phyloP scores from a whole-genome alignment of 2,888 invertebrate genomes.

The Heliconius ismenius region DNA sequence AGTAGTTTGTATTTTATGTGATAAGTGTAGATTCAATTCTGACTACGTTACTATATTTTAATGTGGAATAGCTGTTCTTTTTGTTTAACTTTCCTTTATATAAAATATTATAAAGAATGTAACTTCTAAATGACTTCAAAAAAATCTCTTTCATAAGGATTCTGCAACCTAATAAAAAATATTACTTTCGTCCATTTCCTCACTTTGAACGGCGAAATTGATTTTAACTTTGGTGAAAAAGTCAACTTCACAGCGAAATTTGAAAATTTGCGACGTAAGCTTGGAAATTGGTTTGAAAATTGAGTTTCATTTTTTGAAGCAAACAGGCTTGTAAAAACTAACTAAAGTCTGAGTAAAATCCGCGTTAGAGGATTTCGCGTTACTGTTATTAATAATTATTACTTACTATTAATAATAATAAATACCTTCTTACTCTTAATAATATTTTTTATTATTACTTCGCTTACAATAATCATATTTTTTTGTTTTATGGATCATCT shows the following conservation, averaged over 20 bases:
- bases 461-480: too few relatives aligned
- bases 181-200: neutral
- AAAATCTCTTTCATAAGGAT: neutral
- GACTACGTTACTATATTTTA: too few relatives aligned
- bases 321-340: neutral
- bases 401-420: too few relatives aligned
- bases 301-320: conserved; percentile 5
- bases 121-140: neutral
- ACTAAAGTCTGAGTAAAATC: neutral
- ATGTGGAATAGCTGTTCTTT: too few relatives aligned
- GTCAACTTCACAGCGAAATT: conserved; percentile 6
- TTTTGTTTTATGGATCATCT: too few relatives aligned
- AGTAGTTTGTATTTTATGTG: too few relatives aligned
- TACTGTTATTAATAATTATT: neutral
- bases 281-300: conserved; percentile 19
- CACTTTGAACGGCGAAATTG: conserved; percentile 16
- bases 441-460: too few relatives aligned
- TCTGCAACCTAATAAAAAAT: neutral
- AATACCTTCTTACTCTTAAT: too few relatives aligned
- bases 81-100: too few relatives aligned
- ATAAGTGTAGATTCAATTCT: neutral
- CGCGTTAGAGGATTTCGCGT: neutral
- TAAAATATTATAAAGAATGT: too few relatives aligned
- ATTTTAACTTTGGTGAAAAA: conserved; percentile 19
- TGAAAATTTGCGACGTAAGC: conserved; percentile 8